Percentiles rank a stretch among this genome's conserved stretches.
These are phyloP conservation scores for Diarsia brunnea DNA, from an alignment of 2,888 invertebrate species.

Conservation along the genomic window DNA sequence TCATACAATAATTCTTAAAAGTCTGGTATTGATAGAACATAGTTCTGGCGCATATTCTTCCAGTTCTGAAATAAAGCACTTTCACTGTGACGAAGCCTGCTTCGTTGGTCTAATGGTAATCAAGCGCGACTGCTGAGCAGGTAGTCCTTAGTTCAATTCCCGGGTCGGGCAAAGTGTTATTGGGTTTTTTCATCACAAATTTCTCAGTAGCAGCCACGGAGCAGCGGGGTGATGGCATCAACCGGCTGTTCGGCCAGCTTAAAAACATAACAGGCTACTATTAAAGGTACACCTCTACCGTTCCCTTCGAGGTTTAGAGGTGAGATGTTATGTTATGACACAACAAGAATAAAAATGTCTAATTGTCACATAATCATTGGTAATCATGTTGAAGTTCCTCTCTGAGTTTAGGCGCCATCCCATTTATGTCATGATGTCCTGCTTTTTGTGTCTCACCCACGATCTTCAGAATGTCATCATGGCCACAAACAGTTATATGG, in stretches of 20 bases:
- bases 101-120: too few species aligned
- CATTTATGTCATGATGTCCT: background rate
- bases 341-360: background rate
- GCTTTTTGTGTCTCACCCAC: background rate
- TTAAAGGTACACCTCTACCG: too few species aligned
- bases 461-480: background rate
- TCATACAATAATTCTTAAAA: constrained; percentile 40
- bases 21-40: background rate
- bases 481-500: background rate
- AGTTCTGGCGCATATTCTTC: constrained; percentile 38
- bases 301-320: too few species aligned
- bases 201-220: too few species aligned
- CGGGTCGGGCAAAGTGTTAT: too few species aligned
- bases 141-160: too few species aligned
- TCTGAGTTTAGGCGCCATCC: background rate
- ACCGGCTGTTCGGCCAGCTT: too few species aligned
- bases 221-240: too few species aligned
- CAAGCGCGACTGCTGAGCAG: too few species aligned
- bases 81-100: background rate
- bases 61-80: constrained; percentile 45
- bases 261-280: too few species aligned
- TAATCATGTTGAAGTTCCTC: background rate
- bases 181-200: too few species aligned
- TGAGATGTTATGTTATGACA: too few species aligned
- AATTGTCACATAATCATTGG: background rate